phyloP scores from a whole-genome alignment of 2,113 vertebrate genomes.

The Dromaius novaehollandiae region DNA sequence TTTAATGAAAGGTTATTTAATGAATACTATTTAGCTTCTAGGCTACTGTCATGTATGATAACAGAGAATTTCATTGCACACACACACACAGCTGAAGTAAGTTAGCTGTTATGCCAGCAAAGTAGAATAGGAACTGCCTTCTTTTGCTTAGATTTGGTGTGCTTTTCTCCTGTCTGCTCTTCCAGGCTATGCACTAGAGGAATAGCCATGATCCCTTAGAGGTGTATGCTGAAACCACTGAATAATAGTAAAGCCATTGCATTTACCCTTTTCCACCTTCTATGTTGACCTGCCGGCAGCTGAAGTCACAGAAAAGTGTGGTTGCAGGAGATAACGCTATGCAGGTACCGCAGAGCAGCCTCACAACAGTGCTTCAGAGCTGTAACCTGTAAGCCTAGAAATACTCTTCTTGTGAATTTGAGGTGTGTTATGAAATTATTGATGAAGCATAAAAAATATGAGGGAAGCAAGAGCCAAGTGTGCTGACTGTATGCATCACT shows the following conservation, averaged over 20 bases:
- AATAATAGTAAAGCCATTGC: not conserved
- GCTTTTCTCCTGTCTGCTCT: fast-evolving
- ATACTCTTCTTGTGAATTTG: not conserved
- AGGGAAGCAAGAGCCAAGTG: not conserved
- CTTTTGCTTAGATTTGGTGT: not conserved
- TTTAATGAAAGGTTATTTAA: not conserved
- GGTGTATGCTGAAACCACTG: not conserved
- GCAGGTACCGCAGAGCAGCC: fast-evolving
- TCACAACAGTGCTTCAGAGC: not conserved
- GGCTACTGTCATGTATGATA: fast-evolving
- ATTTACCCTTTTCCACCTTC: not conserved
- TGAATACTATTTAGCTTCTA: not conserved
- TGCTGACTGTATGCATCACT: not conserved
- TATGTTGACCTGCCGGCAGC: not conserved
- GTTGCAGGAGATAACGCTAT: fast-evolving
- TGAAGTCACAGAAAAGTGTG: not conserved
- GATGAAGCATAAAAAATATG: not conserved
- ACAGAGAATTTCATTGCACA: fast-evolving
- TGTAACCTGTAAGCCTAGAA: not conserved
- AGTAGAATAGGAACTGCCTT: not conserved
- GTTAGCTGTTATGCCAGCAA: not conserved
- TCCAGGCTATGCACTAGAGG: not conserved
- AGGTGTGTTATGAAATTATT: not conserved
- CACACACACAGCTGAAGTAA: not conserved
- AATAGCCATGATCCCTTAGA: not conserved